These are phyloP conservation scores for Galago senegalensis DNA, from an alignment of 2,797 vertebrate genomes.

Conservation along the genomic window DNA sequence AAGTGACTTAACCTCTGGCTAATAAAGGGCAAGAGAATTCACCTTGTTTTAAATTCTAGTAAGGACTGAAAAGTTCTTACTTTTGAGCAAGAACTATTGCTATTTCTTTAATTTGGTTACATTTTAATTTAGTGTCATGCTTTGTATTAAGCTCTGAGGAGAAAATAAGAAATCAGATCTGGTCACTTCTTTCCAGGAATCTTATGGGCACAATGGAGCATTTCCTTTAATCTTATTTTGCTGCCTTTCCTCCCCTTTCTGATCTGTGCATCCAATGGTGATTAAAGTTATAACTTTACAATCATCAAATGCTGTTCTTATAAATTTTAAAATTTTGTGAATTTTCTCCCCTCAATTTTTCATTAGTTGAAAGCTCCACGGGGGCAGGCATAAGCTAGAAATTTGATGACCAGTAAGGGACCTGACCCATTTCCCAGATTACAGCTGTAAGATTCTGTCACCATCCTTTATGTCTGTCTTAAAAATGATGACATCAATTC, in stretches of 20 bases:
- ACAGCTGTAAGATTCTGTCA: background rate
- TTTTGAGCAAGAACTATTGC: no score
- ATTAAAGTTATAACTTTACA: conserved; percentile 7
- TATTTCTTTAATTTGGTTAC: conserved; percentile 1
- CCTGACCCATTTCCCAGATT: background rate
- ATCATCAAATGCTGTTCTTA: background rate
- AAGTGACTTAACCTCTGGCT: conserved; percentile 22
- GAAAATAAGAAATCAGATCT: background rate
- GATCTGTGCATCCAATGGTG: background rate
- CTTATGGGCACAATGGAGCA: background rate
- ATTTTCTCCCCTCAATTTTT: conserved; percentile 10
- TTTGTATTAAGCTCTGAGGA: background rate
- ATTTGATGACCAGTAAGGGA: conserved; percentile 20
- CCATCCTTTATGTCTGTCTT: conserved; percentile 16
- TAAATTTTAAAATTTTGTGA: conserved; percentile 36
- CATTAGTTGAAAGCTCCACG: background rate
- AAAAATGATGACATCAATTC: background rate
- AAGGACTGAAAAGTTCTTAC: background rate
- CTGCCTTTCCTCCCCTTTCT: background rate
- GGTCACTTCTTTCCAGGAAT: background rate
- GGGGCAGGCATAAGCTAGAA: background rate
- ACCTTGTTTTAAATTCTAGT: background rate
- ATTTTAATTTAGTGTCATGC: background rate
- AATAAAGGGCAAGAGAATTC: background rate
- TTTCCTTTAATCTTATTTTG: background rate